These are phyloP conservation scores for Laterallus jamaicensis DNA, from an alignment of 2,113 vertebrate genomes.

Conservation along the genomic window DNA sequence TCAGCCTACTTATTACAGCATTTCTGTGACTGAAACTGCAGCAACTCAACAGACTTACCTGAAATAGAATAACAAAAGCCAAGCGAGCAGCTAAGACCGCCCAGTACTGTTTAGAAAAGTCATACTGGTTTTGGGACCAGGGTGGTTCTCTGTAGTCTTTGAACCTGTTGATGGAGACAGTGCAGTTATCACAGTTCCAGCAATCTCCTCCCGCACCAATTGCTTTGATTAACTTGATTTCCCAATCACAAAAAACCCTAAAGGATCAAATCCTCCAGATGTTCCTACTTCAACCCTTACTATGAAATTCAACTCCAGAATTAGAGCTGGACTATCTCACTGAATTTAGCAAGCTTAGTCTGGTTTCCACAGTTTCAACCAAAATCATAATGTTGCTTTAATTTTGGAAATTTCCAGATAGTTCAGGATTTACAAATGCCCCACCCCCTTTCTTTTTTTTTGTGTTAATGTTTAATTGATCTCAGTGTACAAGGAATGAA, in stretches of 20 bases:
- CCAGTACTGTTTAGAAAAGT: slow-evolving; percentile 97
- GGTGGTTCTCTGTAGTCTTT: slow-evolving; percentile 98
- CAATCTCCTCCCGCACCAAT: background rate
- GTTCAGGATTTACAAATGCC: background rate
- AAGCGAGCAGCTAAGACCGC: slow-evolving; percentile 89
- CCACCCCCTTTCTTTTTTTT: background rate
- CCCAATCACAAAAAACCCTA: background rate
- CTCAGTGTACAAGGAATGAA: background rate
- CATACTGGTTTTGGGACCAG: slow-evolving; percentile 87
- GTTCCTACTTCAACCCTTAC: background rate
- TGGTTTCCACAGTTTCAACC: background rate
- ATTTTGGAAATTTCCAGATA: background rate
- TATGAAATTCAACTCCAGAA: slow-evolving; percentile 16
- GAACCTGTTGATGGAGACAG: slow-evolving; percentile 78
- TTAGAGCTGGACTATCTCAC: background rate
- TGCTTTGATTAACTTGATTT: background rate
- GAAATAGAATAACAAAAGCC: slow-evolving; percentile 96
- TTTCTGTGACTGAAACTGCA: background rate
- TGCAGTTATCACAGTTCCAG: background rate
- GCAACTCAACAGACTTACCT: slow-evolving; percentile 77
- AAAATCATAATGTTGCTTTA: background rate
- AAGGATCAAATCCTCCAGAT: background rate
- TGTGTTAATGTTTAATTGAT: background rate
- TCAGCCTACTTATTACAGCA: background rate
- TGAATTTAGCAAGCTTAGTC: background rate